Percentiles rank a stretch among this genome's conserved stretches.
Conservation (phyloP, 37 sponge, comb jelly and placozoan genomes). For the Chondrilla cf. caribensis region DNA sequence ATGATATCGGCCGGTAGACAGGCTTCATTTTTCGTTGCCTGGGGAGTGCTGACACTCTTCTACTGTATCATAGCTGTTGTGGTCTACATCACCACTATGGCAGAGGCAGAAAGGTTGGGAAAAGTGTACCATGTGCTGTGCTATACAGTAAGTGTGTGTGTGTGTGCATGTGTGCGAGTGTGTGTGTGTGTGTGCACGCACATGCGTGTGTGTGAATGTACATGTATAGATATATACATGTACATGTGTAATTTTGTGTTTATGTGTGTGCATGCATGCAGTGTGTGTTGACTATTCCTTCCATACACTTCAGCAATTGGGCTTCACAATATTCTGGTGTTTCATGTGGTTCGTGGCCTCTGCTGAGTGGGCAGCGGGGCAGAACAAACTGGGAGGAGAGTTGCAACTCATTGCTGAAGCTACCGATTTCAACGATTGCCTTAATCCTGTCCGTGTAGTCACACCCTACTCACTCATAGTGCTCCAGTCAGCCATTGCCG, state of each 20-base stretch:
- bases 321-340: conserved; percentile 25
- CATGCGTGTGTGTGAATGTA: not conserved
- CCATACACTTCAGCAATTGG: conserved; percentile 47
- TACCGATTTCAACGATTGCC: not conserved
- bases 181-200: not conserved
- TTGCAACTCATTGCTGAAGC: not conserved
- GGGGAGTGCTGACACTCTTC: conserved; percentile 67
- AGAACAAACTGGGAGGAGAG: conserved; percentile 19
- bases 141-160: conserved; percentile 9
- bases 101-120: not conserved
- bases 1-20: conserved; percentile 23
- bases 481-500: conserved; percentile 46
- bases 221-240: not conserved
- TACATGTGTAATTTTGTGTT: not conserved
- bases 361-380: conserved; percentile 67
- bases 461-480: not conserved
- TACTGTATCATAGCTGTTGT: conserved; percentile 38
- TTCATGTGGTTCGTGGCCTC: conserved; percentile 56
- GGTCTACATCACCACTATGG: conserved; percentile 46
- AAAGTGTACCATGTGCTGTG: not conserved
- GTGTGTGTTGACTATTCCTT: not conserved
- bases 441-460: not conserved
- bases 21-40: conserved; percentile 67
- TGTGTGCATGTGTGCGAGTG: not conserved
- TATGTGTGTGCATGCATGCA: not conserved